Conservation (phyloP, 2,888 invertebrate species). For the Pyrochroa serraticornis region DNA sequence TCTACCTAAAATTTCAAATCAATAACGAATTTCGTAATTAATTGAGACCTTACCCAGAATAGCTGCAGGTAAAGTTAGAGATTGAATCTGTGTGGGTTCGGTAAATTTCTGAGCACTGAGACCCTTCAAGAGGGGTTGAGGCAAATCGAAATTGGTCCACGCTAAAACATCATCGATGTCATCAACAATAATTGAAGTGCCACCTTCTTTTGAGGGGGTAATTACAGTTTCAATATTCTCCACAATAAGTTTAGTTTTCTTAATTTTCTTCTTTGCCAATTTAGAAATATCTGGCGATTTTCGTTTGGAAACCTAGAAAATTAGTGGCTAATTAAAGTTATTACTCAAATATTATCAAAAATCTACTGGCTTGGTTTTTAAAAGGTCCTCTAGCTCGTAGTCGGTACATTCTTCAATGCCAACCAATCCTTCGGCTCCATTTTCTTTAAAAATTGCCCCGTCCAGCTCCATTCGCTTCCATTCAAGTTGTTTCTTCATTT, state of each 20-base stretch:
- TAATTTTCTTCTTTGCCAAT: constrained; percentile 5
- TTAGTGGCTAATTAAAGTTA: constrained; percentile 41
- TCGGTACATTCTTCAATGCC: constrained; percentile 80
- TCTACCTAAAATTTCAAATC: constrained; percentile 59
- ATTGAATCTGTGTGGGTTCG: constrained; percentile 89
- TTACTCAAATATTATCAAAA: neutral
- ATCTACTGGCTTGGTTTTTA: constrained; percentile 35
- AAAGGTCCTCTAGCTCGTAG: constrained; percentile 66
- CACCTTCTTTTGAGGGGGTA: constrained; percentile 32
- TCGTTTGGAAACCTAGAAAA: constrained; percentile 40
- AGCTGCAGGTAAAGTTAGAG: constrained; percentile 78
- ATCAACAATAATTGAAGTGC: neutral
- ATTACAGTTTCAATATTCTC: neutral
- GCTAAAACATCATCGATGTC: constrained; percentile 60
- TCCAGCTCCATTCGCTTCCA: constrained; percentile 74
- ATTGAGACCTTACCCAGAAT: constrained; percentile 68
- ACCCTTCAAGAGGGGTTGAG: constrained; percentile 72
- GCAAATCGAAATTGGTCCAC: constrained; percentile 75
- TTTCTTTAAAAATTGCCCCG: constrained; percentile 59
- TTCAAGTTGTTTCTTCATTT: constrained; percentile 42
- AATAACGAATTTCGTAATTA: constrained; percentile 5
- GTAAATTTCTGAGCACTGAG: constrained; percentile 77
- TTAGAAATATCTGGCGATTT: constrained; percentile 7
- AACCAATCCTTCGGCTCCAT: constrained; percentile 68
- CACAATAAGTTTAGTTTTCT: constrained; percentile 18